Conservation (phyloP, 2,797 vertebrate species). For the Acipenser ruthenus region DNA sequence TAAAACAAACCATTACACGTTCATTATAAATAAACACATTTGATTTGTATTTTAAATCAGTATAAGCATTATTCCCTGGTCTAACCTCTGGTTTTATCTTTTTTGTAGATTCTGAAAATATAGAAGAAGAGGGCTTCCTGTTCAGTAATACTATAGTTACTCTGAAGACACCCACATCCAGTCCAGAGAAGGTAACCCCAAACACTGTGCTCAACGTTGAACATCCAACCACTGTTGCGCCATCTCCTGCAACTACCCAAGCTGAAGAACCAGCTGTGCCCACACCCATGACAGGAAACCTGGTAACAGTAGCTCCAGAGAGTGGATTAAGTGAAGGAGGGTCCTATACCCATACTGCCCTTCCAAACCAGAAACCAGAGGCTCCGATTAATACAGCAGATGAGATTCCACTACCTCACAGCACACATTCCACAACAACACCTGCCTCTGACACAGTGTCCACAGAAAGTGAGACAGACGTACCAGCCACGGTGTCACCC, state of each 20-base stretch:
- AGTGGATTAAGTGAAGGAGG: not conserved
- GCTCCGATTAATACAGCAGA: not conserved
- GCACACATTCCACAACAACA: not conserved
- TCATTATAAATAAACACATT: too few species aligned
- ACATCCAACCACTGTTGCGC: not conserved
- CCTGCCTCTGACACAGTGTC: too few species aligned
- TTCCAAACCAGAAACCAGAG: conserved; percentile 3
- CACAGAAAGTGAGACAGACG: too few species aligned
- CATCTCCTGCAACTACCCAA: conserved; percentile 3
- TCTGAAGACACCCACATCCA: not conserved
- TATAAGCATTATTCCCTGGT: too few species aligned
- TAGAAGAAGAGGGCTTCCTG: conserved; percentile 49
- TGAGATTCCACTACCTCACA: not conserved
- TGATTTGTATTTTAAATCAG: too few species aligned
- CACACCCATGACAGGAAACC: not conserved
- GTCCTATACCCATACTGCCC: not conserved
- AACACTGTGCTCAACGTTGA: conserved; percentile 2
- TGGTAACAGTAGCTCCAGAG: not conserved
- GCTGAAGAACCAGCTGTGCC: conserved; percentile 9
- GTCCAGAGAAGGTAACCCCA: conserved; percentile 8
- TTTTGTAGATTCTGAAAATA: conserved; percentile 34
- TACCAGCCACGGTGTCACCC: not conserved
- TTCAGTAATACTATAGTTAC: conserved; percentile 15
- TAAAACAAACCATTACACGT: too few species aligned
- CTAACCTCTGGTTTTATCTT: conserved; percentile 13